Percentiles rank a stretch among this genome's conserved stretches.
Conservation (phyloP, 2,113 vertebrate genomes). For the Symphodus melops region DNA sequence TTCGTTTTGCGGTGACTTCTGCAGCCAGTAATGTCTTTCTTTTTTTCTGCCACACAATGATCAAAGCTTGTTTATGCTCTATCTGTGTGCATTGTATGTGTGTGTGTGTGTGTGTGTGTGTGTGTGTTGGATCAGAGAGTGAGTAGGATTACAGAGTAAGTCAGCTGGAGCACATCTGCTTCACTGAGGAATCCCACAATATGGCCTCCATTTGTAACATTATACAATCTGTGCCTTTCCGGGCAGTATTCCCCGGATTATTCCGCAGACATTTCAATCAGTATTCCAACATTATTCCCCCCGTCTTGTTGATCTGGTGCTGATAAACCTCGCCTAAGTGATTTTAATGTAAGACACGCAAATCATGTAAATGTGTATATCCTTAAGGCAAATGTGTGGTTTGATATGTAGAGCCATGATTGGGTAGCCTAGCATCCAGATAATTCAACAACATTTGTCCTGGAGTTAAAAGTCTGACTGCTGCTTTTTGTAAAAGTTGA, state of each 20-base stretch:
- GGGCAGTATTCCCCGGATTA: constrained; percentile 36
- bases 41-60: constrained; percentile 45
- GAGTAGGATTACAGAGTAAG: constrained; percentile 69
- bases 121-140: constrained; percentile 41
- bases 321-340: background rate
- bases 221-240: constrained; percentile 41
- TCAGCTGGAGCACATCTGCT: constrained; percentile 74
- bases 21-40: constrained; percentile 40
- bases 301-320: background rate
- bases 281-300: constrained; percentile 1
- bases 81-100: constrained; percentile 10
- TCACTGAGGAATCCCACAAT: constrained; percentile 65
- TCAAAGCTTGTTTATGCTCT: constrained; percentile 54
- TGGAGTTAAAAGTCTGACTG: too few species aligned
- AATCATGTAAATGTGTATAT: background rate
- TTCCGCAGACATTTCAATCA: constrained; percentile 34
- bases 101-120: constrained; percentile 16
- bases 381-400: too few species aligned
- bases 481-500: too few species aligned
- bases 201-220: constrained; percentile 57
- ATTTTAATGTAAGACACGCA: constrained; percentile 1
- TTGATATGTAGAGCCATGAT: too few species aligned
- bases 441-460: too few species aligned
- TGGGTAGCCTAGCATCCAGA: too few species aligned
- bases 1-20: constrained; percentile 18